phyloP scores from a whole-genome alignment of 1,140 invertebrate species.

The Mamestra configurata region DNA sequence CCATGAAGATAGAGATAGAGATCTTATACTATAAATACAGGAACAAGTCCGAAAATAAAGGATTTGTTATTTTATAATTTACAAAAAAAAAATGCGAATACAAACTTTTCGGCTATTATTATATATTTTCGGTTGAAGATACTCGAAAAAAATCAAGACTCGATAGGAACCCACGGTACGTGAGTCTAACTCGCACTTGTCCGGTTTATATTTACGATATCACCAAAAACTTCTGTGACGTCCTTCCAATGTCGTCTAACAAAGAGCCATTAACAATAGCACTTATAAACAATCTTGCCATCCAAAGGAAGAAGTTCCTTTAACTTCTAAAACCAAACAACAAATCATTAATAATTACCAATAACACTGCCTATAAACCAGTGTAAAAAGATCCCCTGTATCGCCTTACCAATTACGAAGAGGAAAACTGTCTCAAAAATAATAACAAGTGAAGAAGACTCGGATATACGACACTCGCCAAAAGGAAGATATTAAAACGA shows the following conservation, averaged over 20 bases:
- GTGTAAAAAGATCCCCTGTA: slow-evolving; percentile 3
- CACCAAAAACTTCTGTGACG: not conserved
- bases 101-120: no score
- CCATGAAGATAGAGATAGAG: no score
- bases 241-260: not conserved
- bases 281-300: not conserved
- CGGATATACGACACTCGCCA: slow-evolving; percentile 33
- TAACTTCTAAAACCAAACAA: not conserved
- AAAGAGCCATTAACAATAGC: not conserved
- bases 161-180: no score
- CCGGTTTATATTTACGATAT: not conserved
- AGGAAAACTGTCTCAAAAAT: slow-evolving; percentile 41
- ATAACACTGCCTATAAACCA: slow-evolving; percentile 24
- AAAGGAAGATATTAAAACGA: slow-evolving; percentile 37
- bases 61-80: no score
- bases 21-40: no score
- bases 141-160: no score
- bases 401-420: slow-evolving; percentile 36
- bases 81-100: no score
- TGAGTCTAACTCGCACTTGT: no score
- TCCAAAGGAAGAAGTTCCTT: not conserved
- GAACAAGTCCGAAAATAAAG: no score
- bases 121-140: no score
- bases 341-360: slow-evolving; percentile 35
- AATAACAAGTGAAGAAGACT: slow-evolving; percentile 35